Conservation (phyloP, 2,113 vertebrate genomes). For the Apaloderma vittatum region DNA sequence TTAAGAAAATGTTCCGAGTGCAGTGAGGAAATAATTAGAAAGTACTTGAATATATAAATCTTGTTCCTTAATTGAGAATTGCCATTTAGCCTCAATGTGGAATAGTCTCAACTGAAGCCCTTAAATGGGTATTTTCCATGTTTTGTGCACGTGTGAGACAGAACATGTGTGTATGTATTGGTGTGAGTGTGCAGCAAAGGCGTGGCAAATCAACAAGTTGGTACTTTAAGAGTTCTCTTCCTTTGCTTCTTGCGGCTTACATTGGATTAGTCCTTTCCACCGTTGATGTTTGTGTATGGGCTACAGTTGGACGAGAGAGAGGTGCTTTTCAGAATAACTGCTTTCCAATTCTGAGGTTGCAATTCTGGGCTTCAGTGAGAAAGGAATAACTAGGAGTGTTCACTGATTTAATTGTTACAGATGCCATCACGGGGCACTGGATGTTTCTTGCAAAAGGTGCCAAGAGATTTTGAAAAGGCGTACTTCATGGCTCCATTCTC, state of each 20-base stretch:
- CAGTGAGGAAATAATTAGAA: neutral
- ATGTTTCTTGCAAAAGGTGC: neutral
- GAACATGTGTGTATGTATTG: neutral
- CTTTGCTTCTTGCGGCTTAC: neutral
- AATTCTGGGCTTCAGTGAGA: neutral
- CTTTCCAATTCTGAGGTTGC: neutral
- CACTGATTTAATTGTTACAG: neutral
- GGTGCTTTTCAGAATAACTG: neutral
- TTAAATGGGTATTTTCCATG: neutral
- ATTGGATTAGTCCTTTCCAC: neutral
- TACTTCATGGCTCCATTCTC: neutral
- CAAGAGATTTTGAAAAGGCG: neutral
- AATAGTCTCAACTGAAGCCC: neutral
- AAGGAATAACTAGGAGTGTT: neutral
- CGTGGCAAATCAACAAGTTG: neutral
- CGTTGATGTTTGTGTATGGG: neutral
- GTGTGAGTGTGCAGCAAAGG: neutral
- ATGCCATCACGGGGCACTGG: neutral
- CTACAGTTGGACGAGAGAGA: neutral
- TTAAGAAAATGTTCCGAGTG: neutral
- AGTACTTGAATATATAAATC: neutral
- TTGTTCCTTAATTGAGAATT: neutral
- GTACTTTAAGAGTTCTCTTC: neutral
- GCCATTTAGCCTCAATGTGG: neutral
- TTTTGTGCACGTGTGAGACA: neutral